These are phyloP conservation scores for Fulmarus glacialis DNA, from an alignment of 2,113 vertebrate species.

Conservation along the genomic window DNA sequence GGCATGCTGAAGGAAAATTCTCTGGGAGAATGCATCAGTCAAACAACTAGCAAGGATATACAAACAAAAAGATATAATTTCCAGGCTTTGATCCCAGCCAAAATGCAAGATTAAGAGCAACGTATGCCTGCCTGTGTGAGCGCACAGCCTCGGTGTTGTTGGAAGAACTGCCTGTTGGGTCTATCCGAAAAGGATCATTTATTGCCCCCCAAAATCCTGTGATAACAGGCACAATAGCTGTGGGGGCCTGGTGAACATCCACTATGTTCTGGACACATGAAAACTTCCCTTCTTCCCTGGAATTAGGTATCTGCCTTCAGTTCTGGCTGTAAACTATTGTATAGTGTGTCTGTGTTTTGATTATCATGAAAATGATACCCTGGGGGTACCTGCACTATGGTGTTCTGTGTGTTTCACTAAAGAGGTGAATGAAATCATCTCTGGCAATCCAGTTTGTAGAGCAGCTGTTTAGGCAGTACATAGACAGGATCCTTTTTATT, in stretches of 20 bases:
- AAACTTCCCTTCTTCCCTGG: not conserved
- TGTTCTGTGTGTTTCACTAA: not conserved
- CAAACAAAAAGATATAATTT: not conserved
- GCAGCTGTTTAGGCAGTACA: not conserved
- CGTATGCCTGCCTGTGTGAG: not conserved
- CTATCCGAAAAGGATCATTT: not conserved
- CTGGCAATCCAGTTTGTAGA: slow-evolving; percentile 2
- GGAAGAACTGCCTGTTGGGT: not conserved
- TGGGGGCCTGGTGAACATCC: not conserved
- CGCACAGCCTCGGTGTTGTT: not conserved
- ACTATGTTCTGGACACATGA: not conserved
- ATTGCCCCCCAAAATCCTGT: not conserved
- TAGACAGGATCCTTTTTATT: slow-evolving; percentile 56
- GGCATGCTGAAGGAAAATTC: not conserved
- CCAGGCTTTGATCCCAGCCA: not conserved
- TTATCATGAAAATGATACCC: slow-evolving; percentile 38
- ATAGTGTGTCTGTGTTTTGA: not conserved
- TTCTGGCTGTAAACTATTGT: slow-evolving; percentile 6
- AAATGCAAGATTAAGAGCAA: not conserved
- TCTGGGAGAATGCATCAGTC: not conserved
- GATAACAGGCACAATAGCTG: not conserved
- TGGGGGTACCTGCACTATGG: not conserved
- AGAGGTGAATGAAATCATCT: slow-evolving; percentile 45
- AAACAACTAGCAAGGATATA: not conserved
- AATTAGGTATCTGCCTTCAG: not conserved